Evolutionary conservation across 2,888 invertebrate genomes (phyloP), one percentile per base, ranked within the genome.

Genomic region (Halocaridina rubra): DNA sequence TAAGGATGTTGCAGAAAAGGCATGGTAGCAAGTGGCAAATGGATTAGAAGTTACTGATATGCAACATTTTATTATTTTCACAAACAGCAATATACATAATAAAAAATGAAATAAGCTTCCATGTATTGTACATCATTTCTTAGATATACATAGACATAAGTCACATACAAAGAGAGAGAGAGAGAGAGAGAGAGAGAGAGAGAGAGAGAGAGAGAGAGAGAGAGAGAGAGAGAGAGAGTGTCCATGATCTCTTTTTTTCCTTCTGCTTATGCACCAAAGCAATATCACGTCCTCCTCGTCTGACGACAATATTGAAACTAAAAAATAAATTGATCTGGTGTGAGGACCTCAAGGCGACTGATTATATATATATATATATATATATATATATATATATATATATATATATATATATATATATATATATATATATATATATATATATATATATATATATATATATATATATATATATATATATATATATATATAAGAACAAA

Each of bases 11-110:
- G 19, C 3, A 53, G 53, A 53, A 53, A 53, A 53, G 3, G 53
- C 53, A 53, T 69, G 69, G 27, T 7, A 69, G 69, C 69, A 69
- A 69, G 69, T 69, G 27, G 69, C 69, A 69, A 69, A 69, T 69
- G 69, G 29, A 27, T 29, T 27, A 69, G 69, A 69, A 69, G 24
- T 29, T 69, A 69, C 69, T 29, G 27, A n/a, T 27, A 69, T 69
- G 27, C 29, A 69, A 69, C 69, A 69, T 69, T 69, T 69, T 24
- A 69, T 69, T 69, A 27, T 69, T 27, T 69, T 27, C 69, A 27
- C 29, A 69, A 69, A 27, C 1, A 29, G 29, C 29, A 69, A 69
- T 69, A 27, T 69, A 27, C 29, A 69, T 24, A 3, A 69, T 22
- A 69, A 16, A 69, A 53, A n/a, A 69, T 7, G 69, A 69, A 27